Conservation (phyloP, 2,797 vertebrate genomes). For the Xiphophorus birchmanni region DNA sequence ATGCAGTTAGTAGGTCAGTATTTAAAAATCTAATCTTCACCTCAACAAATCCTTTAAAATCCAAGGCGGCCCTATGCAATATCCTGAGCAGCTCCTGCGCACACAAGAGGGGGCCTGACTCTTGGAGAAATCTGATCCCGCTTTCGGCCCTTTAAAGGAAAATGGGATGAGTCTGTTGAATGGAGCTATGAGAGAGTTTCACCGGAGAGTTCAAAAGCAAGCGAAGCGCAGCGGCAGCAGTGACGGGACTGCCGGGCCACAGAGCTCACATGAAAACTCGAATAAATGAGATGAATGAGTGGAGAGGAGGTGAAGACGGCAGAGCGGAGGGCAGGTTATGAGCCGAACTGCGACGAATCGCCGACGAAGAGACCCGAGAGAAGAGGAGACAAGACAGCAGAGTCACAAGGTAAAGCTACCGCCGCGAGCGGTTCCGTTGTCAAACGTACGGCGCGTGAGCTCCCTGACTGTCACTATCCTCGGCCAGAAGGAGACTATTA, state of each 20-base stretch:
- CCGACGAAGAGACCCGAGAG: constrained; percentile 63
- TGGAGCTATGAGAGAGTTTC: constrained; percentile 67
- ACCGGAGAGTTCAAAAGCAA: constrained; percentile 40
- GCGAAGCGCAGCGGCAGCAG: constrained; percentile 16
- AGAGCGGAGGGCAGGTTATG: constrained; percentile 44
- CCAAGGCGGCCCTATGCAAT: constrained; percentile 66
- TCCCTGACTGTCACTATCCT: neutral
- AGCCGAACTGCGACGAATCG: constrained; percentile 48
- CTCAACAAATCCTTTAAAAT: constrained; percentile 8
- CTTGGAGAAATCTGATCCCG: constrained; percentile 77
- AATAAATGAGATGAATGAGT: constrained; percentile 47
- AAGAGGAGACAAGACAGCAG: constrained; percentile 51
- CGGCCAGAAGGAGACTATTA: too few relatives aligned
- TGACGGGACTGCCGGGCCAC: constrained; percentile 14
- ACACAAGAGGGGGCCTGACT: constrained; percentile 64
- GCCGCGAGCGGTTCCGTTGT: constrained; percentile 12
- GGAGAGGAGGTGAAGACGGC: constrained; percentile 26
- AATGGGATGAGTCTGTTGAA: constrained; percentile 82
- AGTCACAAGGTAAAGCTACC: constrained; percentile 74
- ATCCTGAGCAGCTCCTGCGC: constrained; percentile 68
- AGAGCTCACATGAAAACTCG: constrained; percentile 11
- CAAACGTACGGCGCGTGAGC: neutral
- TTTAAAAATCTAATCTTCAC: neutral
- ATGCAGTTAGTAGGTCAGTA: neutral
- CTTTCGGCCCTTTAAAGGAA: constrained; percentile 83